Evolutionary conservation across 2,888 invertebrate genomes (phyloP), one percentile per base, ranked within the genome.

Genomic region (Leptinotarsa haldemani): DNA sequence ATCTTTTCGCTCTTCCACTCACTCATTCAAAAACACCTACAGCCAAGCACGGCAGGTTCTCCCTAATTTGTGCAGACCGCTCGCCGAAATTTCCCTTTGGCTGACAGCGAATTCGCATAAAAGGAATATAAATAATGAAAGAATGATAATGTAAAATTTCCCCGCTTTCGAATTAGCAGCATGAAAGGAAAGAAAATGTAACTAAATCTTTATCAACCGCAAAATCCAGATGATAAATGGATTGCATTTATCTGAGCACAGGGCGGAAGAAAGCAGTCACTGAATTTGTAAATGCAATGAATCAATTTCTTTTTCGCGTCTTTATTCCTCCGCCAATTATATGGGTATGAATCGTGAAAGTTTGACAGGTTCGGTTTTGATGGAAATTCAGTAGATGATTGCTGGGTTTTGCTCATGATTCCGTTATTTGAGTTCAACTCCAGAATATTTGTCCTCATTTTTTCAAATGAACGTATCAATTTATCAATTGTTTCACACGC

Each of bases 161-260:
- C 84, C 84, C 75, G 83, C 82, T 79, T 82, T 80, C 82, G 83
- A 84, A 85, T 85, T 85, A 85, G 83, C 83, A 78, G 80, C 81
- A 80, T 84, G 83, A 84, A 85, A 83, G 83, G 84, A 76, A 84
- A 85, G 84, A 85, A 86, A 86, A 85, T 80, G 84, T 82, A 84
- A 84, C 83, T 86, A 86, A 87, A 87, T 86, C 87, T 87, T 87
- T 87, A 87, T 87, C 87, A 87, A 86, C 86, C 85, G 82, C 85
- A 83, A 85, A 85, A 83, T 82, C 81, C 79, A 72, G 83, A 85
- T 87, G 87, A 87, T 87, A 86, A 86, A 87, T 87, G 85, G 85
- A 80, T 82, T 83, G 83, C 83, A 85, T 86, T 85, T 84, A 84
- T 82, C 81, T 80, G 82, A 79, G 83, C 74, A 78, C 77, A 69